Conservation (phyloP, 37 sponge, comb jelly and placozoan genomes). For the Lycopodina hypogea region DNA sequence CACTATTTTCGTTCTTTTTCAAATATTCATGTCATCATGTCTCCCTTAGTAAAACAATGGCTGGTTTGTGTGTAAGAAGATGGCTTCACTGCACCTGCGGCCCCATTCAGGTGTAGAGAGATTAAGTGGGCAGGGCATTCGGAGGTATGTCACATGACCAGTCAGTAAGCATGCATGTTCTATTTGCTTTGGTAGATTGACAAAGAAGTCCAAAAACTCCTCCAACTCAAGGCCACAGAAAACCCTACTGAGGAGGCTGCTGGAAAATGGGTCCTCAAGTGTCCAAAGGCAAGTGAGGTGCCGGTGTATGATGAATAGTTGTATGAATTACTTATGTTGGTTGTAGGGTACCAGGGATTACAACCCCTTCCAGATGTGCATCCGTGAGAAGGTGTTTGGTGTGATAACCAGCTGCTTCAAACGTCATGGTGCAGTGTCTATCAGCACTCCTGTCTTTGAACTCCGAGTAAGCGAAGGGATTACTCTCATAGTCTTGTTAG, state of each 20-base stretch:
- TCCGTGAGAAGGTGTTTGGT: constrained; percentile 82
- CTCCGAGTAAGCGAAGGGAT: constrained; percentile 61
- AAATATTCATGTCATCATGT: background rate
- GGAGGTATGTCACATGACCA: constrained; percentile 8
- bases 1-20: no score
- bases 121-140: background rate
- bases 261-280: constrained; percentile 70
- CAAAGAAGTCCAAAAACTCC: constrained; percentile 13
- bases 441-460: constrained; percentile 97
- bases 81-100: background rate
- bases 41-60: constrained; percentile 6
- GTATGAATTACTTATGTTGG: background rate
- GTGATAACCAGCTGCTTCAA: constrained; percentile 82
- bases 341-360: constrained; percentile 87
- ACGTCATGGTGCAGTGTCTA: constrained; percentile 97
- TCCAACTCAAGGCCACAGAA: constrained; percentile 11
- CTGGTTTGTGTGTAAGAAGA: constrained; percentile 29
- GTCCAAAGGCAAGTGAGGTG: constrained; percentile 64
- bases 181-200: background rate
- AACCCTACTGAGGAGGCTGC: background rate
- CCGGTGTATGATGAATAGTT: no score
- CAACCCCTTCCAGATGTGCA: constrained; percentile 95
- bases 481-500: background rate
- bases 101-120: constrained; percentile 4
- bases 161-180: background rate